phyloP scores from a whole-genome alignment of 37 sponge, comb jelly and placozoan genomes.

The Amphimedon queenslandica region DNA sequence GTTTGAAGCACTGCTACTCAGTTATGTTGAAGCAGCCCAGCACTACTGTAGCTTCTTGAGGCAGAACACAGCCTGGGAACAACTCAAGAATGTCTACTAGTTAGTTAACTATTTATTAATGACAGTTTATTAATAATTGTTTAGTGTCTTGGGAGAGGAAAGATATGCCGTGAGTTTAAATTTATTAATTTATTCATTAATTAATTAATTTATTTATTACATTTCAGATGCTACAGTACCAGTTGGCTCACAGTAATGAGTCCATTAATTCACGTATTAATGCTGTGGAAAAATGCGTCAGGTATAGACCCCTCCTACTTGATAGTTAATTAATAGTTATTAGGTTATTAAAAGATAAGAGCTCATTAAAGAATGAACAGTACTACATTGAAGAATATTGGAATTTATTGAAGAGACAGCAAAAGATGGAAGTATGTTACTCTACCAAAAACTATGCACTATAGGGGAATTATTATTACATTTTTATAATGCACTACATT shows the following conservation, averaged over 20 bases:
- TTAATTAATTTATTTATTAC: slow-evolving; percentile 5
- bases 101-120: slow-evolving; percentile 4
- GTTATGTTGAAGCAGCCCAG: slow-evolving; percentile 13
- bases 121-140: not conserved
- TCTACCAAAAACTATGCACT: too few species aligned
- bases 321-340: not conserved
- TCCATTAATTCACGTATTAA: not conserved
- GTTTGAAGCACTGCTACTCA: slow-evolving; percentile 16
- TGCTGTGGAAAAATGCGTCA: too few species aligned
- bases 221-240: slow-evolving; percentile 12
- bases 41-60: slow-evolving; percentile 61
- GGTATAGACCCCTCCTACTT: not conserved
- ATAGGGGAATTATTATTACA: too few species aligned
- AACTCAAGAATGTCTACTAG: slow-evolving; percentile 36
- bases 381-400: slow-evolving; percentile 27
- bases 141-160: slow-evolving; percentile 8
- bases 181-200: not conserved
- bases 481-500: too few species aligned
- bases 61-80: slow-evolving; percentile 43
- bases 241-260: slow-evolving; percentile 2
- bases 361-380: slow-evolving; percentile 3
- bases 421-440: slow-evolving; percentile 42
- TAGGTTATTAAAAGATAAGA: not conserved
- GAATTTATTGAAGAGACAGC: slow-evolving; percentile 23
- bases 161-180: slow-evolving; percentile 2